phyloP scores from a whole-genome alignment of 1,140 invertebrate species.

The Aphaenogaster rudis region DNA sequence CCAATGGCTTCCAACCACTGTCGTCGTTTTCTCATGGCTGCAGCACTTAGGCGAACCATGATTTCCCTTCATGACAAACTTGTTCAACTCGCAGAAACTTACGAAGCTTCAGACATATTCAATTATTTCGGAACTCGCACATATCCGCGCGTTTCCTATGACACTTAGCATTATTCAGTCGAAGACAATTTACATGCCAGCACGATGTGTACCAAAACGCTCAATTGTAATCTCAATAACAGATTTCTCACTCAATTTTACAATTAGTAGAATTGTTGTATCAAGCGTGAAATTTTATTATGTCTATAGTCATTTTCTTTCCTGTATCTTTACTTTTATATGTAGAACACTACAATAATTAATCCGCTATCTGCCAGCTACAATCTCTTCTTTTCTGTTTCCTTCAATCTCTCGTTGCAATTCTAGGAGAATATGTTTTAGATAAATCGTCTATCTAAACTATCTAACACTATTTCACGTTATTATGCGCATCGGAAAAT shows the following conservation, averaged over 20 bases:
- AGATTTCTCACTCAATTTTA: neutral
- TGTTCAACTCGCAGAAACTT: constrained; percentile 49
- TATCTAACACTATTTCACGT: neutral
- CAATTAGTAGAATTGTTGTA: neutral
- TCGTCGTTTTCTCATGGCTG: constrained; percentile 39
- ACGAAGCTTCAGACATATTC: constrained; percentile 41
- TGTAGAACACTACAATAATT: neutral
- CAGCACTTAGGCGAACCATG: constrained; percentile 42
- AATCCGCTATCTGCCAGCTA: neutral
- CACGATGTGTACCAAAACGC: neutral
- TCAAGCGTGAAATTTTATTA: neutral
- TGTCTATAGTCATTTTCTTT: neutral
- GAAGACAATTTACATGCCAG: constrained; percentile 15
- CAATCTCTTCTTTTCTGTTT: neutral
- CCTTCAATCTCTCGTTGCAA: neutral
- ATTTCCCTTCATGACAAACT: constrained; percentile 52
- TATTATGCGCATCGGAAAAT: constrained; percentile 43
- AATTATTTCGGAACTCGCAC: constrained; percentile 50
- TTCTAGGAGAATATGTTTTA: neutral
- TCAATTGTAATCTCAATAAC: constrained; percentile 9
- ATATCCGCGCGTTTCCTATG: constrained; percentile 28
- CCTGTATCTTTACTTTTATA: neutral
- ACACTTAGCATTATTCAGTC: constrained; percentile 29
- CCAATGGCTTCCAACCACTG: constrained; percentile 35
- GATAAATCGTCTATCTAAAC: neutral